Conservation (phyloP, 1,140 invertebrate genomes). For the Atta texana region DNA sequence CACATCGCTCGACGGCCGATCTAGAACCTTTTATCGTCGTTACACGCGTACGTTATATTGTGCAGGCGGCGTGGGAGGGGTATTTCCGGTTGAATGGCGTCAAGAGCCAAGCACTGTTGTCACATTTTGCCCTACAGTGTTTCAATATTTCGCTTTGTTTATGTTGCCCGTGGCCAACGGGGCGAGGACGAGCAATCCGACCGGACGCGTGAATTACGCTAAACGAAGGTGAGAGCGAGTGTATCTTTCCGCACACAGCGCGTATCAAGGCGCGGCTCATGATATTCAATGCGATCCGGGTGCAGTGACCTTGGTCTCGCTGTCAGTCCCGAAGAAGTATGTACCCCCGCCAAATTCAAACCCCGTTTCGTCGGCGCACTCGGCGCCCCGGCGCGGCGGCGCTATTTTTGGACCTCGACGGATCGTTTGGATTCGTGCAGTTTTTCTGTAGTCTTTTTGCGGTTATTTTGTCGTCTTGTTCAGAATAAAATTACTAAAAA, state of each 20-base stretch:
- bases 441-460: not conserved
- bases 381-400: not conserved
- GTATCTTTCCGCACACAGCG: conserved; percentile 11
- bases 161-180: conserved; percentile 75
- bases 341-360: conserved; percentile 80
- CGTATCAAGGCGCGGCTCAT: conserved; percentile 47
- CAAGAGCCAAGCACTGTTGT: conserved; percentile 84
- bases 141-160: conserved; percentile 86
- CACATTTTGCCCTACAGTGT: conserved; percentile 86
- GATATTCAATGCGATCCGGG: conserved; percentile 74
- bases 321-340: conserved; percentile 77
- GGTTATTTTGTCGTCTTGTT: too few species aligned
- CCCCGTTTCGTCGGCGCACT: not conserved
- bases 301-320: conserved; percentile 84
- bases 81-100: conserved; percentile 85
- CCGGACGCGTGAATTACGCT: conserved; percentile 47
- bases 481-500: not conserved
- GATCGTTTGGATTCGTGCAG: not conserved
- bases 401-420: not conserved
- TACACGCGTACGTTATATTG: not conserved
- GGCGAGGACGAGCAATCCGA: conserved; percentile 57
- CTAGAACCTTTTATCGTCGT: not conserved
- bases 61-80: conserved; percentile 56
- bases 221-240: conserved; percentile 63
- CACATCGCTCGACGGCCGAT: not conserved